Evolutionary conservation across 2,888 invertebrate species (phyloP), one percentile per base, ranked within the genome.

Genomic region (Leptopilina myrica): DNA sequence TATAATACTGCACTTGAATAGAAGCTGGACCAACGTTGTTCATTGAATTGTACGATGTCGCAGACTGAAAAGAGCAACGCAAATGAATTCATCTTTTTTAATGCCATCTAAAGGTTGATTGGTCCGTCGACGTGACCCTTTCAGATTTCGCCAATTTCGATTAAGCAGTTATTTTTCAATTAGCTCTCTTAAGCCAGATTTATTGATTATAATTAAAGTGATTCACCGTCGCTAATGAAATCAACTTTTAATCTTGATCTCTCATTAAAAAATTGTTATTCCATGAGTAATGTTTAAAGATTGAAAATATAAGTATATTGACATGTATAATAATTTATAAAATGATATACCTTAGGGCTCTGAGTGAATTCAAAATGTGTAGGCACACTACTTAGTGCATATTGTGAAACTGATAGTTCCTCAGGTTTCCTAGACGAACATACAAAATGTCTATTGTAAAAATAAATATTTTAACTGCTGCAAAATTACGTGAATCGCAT

Each of bases 1-100:
- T 93, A 79, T 94, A 94, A 89, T 94, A 94, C 87, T 94, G 94
- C 59, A 94, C 92, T 69, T 94, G 94, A 56, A 94, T 93, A 81
- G 95, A 94, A 4, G 93, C 92, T 93, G 95, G 92, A 91, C 94
- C 85, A 92, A 93, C 86, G 91, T 90, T 91, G 83, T 88, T 90
- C 78, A 90, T 88, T 49, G 91, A 90, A 40, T 87, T 90, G 81
- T 90, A 91, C 75, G 90, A 91, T 77, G 89, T 85, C 46, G 90
- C 89, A 66, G 89, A 90, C 91, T 91, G 83, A n/a, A 86, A 87
- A 14, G 6, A 78, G 2, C 15, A n/a, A 40, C 9, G 59, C 11
- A 26, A 26, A 9, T 15, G 67, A 67, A 59, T 67, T 73, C 1
- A 20, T 8, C n/a, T 46, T 64, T 46, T 15, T 56, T 49, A 67